Evolutionary conservation across 2,888 invertebrate species (phyloP), one percentile per base, ranked within the genome.

Genomic region (Agrotis puta): DNA sequence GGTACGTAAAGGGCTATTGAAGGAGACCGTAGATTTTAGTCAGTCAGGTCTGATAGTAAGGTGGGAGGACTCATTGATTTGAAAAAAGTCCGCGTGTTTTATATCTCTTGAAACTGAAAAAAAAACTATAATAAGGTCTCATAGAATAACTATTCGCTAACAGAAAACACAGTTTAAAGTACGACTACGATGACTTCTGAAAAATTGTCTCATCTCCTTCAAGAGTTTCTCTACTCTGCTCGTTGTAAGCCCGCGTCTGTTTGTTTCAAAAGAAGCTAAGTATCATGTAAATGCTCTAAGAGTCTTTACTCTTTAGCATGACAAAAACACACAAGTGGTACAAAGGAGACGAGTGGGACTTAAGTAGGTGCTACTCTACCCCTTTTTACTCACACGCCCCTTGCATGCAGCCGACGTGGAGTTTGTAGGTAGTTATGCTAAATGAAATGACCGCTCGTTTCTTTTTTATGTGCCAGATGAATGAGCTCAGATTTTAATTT

Each of bases 291-390:
- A 79, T 70, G 73, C 68, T 77, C 67, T 70, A 43, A 85, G 81
- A 65, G 77, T 65, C 71, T 75, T 76, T 62, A 69, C 76, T 64
- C 76, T 75, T 70, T 71, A 81, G 64, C 66, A 57, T 70, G 64
- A 81, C 74, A 85, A 79, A 82, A 74, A 77, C 77, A 70, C 65
- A 72, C 69, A 77, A 79, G 62, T 73, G 62, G 33, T 53, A 83
- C 79, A 81, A 85, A 81, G 64, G 59, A 67, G 64, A 20, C 59
- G 68, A 83, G 84, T 72, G 79, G 43, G 59, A 70, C 78, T 78
- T 82, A 77, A 85, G 83, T 82, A 77, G 81, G 68, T 73, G 51
- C 78, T 79, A 83, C 79, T 79, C 70, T 64, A 79, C 74, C 74
- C 64, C 72, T 73, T 83, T 75, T 74, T 58, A 68, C 57, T 70